These are phyloP conservation scores for Nixonia krombeini DNA, from an alignment of 1,140 invertebrate species.

Conservation along the genomic window DNA sequence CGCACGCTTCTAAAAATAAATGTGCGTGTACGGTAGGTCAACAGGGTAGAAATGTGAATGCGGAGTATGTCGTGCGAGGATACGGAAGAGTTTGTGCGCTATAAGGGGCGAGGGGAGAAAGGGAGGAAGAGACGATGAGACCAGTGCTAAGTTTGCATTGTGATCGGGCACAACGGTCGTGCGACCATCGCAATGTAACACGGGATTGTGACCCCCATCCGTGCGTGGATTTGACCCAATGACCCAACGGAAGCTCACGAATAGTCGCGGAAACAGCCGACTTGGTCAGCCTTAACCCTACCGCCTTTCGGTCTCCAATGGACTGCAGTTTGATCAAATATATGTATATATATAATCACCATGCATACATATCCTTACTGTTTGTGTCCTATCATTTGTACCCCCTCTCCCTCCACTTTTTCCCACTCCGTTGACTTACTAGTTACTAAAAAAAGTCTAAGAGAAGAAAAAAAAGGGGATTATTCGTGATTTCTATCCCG, in stretches of 20 bases:
- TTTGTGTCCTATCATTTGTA: too few relatives aligned
- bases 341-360: conserved; percentile 22
- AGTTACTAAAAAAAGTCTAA: too few relatives aligned
- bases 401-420: too few relatives aligned
- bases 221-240: conserved; percentile 65
- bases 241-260: conserved; percentile 59
- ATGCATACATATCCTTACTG: too few relatives aligned
- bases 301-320: conserved; percentile 39
- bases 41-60: too few relatives aligned
- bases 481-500: too few relatives aligned
- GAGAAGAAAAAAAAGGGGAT: too few relatives aligned
- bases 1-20: conserved; percentile 26
- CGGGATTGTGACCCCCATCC: conserved; percentile 50
- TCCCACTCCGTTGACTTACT: too few relatives aligned
- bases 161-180: conserved; percentile 49
- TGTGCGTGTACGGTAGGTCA: too few relatives aligned
- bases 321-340: conserved; percentile 48
- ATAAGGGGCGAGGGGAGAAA: conserved; percentile 7
- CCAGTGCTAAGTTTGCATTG: conserved; percentile 58
- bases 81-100: too few relatives aligned
- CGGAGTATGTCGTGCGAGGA: too few relatives aligned
- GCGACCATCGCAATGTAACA: conserved; percentile 46
- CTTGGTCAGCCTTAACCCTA: conserved; percentile 18
- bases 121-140: conserved; percentile 7
- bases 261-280: conserved; percentile 56